These are phyloP conservation scores for Stictocephala bisonia DNA, from an alignment of 2,888 invertebrate species.

Conservation along the genomic window DNA sequence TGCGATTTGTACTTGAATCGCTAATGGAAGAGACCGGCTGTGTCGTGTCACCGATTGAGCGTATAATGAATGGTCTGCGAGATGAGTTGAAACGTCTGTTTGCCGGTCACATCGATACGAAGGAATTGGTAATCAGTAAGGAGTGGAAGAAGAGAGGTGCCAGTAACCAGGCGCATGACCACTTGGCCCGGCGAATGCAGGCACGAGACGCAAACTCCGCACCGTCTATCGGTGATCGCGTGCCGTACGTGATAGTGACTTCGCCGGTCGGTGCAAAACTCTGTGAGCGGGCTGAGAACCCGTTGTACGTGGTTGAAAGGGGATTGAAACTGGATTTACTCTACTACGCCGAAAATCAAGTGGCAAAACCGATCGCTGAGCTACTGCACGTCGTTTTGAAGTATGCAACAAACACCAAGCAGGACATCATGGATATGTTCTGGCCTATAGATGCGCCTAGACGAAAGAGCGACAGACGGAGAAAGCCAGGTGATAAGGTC, in stretches of 20 bases:
- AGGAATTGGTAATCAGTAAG: neutral
- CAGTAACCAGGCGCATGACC: neutral
- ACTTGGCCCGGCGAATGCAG: neutral
- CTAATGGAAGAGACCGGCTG: too few species aligned
- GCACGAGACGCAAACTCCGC: neutral
- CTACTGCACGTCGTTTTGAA: neutral
- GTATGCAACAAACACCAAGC: neutral
- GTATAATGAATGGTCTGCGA: neutral
- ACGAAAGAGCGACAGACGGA: neutral
- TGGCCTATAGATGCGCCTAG: neutral
- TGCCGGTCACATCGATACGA: neutral
- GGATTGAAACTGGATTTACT: neutral
- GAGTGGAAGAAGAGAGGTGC: neutral
- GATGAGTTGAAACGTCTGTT: neutral
- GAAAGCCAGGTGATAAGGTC: neutral
- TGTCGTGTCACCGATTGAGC: neutral
- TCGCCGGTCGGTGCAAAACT: neutral
- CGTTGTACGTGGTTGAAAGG: neutral
- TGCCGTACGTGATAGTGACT: neutral
- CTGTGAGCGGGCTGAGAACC: neutral
- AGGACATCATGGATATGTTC: neutral
- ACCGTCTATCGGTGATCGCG: neutral
- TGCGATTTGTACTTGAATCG: neutral
- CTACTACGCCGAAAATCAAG: constrained; percentile 1
- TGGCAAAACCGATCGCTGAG: neutral